Conservation (phyloP, 2,888 invertebrate genomes). For the Eilema caniola region DNA sequence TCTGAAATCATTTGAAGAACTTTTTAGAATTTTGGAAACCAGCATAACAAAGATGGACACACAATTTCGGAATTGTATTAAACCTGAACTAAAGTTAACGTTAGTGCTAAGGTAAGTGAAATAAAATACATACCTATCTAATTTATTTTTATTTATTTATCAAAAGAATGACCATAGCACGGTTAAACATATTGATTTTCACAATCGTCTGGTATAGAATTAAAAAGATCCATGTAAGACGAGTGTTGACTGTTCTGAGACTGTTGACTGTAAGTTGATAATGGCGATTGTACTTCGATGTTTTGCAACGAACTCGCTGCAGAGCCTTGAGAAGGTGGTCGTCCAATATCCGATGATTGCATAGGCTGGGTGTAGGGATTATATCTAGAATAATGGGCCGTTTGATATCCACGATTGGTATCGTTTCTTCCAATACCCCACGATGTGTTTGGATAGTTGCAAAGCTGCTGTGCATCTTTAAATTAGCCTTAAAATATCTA, state of each 20-base stretch:
- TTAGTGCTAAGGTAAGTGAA: slow-evolving; percentile 15
- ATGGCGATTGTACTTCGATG: slow-evolving; percentile 9
- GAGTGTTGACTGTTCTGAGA: slow-evolving; percentile 19
- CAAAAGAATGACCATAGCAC: neutral
- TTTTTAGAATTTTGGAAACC: slow-evolving; percentile 5
- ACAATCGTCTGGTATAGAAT: slow-evolving; percentile 17
- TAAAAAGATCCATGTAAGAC: slow-evolving; percentile 17
- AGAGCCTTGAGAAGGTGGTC: neutral
- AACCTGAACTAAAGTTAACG: slow-evolving; percentile 11
- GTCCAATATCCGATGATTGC: neutral
- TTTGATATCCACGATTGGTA: slow-evolving; percentile 32
- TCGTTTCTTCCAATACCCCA: slow-evolving; percentile 20
- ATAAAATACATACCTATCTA: slow-evolving; percentile 1
- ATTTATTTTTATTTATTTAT: slow-evolving; percentile 11
- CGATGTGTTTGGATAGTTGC: slow-evolving; percentile 16
- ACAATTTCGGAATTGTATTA: slow-evolving; percentile 14
- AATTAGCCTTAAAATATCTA: slow-evolving; percentile 6
- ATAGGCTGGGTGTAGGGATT: slow-evolving; percentile 21
- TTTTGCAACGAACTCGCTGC: neutral
- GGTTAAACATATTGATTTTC: slow-evolving; percentile 10
- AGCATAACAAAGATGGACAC: slow-evolving; percentile 9
- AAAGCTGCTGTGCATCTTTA: neutral
- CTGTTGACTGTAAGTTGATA: slow-evolving; percentile 18
- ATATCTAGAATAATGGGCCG: slow-evolving; percentile 26
- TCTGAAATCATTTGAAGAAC: slow-evolving; percentile 10